These are phyloP conservation scores for Stegodyphus dumicola DNA, from an alignment of 1,140 invertebrate genomes.

Conservation along the genomic window DNA sequence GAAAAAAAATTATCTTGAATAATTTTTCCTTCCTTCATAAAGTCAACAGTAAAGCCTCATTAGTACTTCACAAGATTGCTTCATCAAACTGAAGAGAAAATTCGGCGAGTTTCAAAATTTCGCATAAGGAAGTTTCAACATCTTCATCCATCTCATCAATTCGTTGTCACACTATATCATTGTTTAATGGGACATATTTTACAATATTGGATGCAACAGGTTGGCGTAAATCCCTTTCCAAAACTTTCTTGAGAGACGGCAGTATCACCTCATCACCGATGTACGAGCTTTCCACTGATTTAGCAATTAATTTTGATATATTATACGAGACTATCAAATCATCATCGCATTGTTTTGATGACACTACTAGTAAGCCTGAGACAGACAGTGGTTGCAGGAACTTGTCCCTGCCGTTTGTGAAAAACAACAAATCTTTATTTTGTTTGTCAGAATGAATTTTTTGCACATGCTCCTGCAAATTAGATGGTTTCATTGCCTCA, in stretches of 20 bases:
- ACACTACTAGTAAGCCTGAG: no score
- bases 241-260: not conserved
- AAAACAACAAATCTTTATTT: no score
- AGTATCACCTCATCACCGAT: not conserved
- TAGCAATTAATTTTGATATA: slow-evolving; percentile 1
- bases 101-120: not conserved
- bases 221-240: not conserved
- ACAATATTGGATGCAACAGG: not conserved
- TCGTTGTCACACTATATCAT: not conserved
- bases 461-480: not conserved
- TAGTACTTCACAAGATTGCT: not conserved
- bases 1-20: slow-evolving; percentile 21
- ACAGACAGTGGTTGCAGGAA: no score
- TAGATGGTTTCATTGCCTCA: not conserved
- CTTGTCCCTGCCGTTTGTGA: no score
- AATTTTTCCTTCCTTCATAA: slow-evolving; percentile 11
- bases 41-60: slow-evolving; percentile 7
- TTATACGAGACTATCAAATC: not conserved
- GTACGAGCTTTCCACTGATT: not conserved
- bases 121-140: not conserved
- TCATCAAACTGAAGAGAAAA: slow-evolving; percentile 34
- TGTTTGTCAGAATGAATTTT: not conserved
- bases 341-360: slow-evolving; percentile 6
- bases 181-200: not conserved
- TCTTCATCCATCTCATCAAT: not conserved